Percentiles rank a stretch among this genome's conserved stretches.
phyloP scores from a whole-genome alignment of 2,888 invertebrate species.

The Endotricha flammealis region DNA sequence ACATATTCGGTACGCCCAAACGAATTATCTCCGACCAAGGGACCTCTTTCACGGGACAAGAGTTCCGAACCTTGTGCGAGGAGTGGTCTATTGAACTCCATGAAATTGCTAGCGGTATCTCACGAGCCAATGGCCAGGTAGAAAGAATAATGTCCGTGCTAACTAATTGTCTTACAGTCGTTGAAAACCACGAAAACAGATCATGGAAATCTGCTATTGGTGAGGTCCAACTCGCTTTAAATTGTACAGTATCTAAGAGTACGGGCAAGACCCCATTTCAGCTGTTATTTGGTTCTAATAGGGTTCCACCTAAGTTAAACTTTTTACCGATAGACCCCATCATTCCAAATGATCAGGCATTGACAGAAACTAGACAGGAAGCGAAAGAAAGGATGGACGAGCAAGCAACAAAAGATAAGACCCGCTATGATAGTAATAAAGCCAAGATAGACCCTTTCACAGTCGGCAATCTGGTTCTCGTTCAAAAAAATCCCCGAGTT shows the following conservation, averaged over 20 bases:
- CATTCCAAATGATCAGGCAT: too few relatives aligned
- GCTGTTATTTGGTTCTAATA: slow-evolving; percentile 19
- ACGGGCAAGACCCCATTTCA: slow-evolving; percentile 19
- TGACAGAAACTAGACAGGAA: too few relatives aligned
- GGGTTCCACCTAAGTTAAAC: slow-evolving; percentile 8
- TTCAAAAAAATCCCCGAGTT: too few relatives aligned
- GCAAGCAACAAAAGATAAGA: too few relatives aligned
- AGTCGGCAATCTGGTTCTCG: too few relatives aligned
- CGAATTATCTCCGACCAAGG: slow-evolving; percentile 1
- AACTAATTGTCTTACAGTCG: not conserved
- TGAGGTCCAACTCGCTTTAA: slow-evolving; percentile 22
- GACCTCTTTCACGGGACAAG: slow-evolving; percentile 9
- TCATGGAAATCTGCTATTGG: slow-evolving; percentile 20
- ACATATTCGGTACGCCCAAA: slow-evolving; percentile 4
- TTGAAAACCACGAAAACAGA: slow-evolving; percentile 14
- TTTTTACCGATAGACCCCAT: too few relatives aligned
- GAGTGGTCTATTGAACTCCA: slow-evolving; percentile 14
- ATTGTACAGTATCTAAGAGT: slow-evolving; percentile 17
- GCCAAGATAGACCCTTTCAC: too few relatives aligned
- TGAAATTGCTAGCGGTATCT: slow-evolving; percentile 16
- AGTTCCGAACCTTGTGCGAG: slow-evolving; percentile 13
- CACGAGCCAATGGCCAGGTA: slow-evolving; percentile 21
- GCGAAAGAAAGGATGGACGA: too few relatives aligned
- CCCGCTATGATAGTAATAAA: too few relatives aligned
- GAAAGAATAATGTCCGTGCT: slow-evolving; percentile 17